Base-by-base conservation (phyloP, 2,113 vertebrate species). In the Rhinoderma darwinii region DNA sequence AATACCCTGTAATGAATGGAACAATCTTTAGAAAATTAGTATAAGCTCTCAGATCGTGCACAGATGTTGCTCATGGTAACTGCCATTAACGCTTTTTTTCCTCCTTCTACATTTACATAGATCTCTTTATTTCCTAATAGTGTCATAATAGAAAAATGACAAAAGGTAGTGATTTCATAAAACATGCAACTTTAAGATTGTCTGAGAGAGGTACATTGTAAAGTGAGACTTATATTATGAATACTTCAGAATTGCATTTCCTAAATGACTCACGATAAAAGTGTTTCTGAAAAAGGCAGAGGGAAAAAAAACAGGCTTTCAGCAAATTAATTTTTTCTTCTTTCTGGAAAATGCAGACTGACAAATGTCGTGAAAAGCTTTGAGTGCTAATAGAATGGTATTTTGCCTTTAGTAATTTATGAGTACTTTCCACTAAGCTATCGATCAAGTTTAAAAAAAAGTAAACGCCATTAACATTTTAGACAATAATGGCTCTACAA, bases 1-100 rank as follows among this genome's bases (percentile, higher is more conserved):
- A 97, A 98, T 97, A 95, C 94, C 94, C 94, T 90, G 90, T 98
- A 98, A 98, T 97, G 96, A 99, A 98, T 96, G 93, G 94, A 96
- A 96, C 95, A 94, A 95, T 95, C 93, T 96, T 95, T 92, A 94
- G 96, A 96, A 96, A 99, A 98, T 98, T 96, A 97, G 96, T 94
- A 94, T 92, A 96, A 94, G 95, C 95, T 91, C 87, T 92, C 92
- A 93, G 96, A 96, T 95, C 94, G 95, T 95, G 95, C 95, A 95
- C 97, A 97, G 96, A 98, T 96, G 96, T 96, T 96, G 94, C 94
- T 95, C 91, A 89, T 90, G 94, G 94, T 92, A 95, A 94, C 93
- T 77, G 68, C 78, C 86, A 82, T 87, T 87, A 87, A 74, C 94
- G 92, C 93, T 91, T 91, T 93, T 91, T 94, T 93, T 96, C 93